Percentiles rank a stretch among this genome's conserved stretches.
Evolutionary conservation across 2,113 vertebrate species (phyloP).

Genomic region (Pseudopodoces humilis): DNA sequence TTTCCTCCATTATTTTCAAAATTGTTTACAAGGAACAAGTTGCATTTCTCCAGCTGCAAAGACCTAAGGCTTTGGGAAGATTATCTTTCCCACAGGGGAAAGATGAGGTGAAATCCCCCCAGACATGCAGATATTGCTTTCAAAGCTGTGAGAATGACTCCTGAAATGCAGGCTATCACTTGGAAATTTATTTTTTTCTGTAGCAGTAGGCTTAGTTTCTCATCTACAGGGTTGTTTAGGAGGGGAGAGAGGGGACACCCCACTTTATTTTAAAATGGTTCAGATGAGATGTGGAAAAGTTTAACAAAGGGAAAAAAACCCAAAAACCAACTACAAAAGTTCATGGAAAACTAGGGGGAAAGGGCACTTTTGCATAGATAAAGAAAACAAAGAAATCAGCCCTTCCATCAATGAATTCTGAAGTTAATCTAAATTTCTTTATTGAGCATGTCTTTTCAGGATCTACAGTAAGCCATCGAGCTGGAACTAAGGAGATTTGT

Average conservation of each 20-base stretch:
- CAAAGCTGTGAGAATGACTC: not conserved
- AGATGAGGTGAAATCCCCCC: not conserved
- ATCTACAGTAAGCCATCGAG: not conserved
- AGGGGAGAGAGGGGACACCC: accelerated
- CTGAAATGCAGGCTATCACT: not conserved
- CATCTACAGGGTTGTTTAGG: not conserved
- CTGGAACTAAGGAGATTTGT: not conserved
- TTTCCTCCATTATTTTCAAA: not conserved
- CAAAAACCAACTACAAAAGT: not conserved
- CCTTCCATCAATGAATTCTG: not conserved
- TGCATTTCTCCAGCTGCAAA: not conserved
- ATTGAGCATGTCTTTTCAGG: not conserved
- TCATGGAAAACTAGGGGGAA: accelerated
- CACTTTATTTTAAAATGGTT: not conserved
- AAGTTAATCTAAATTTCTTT: not conserved
- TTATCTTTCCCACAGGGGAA: not conserved
- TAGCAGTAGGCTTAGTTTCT: not conserved
- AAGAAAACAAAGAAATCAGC: not conserved
- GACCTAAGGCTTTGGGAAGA: not conserved
- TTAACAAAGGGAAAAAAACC: not conserved
- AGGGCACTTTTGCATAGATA: not conserved
- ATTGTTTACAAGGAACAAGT: not conserved
- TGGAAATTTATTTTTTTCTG: not conserved
- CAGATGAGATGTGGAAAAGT: not conserved
- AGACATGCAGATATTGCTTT: not conserved